Conservation (phyloP, 2,113 vertebrate genomes). For the Parus major region DNA sequence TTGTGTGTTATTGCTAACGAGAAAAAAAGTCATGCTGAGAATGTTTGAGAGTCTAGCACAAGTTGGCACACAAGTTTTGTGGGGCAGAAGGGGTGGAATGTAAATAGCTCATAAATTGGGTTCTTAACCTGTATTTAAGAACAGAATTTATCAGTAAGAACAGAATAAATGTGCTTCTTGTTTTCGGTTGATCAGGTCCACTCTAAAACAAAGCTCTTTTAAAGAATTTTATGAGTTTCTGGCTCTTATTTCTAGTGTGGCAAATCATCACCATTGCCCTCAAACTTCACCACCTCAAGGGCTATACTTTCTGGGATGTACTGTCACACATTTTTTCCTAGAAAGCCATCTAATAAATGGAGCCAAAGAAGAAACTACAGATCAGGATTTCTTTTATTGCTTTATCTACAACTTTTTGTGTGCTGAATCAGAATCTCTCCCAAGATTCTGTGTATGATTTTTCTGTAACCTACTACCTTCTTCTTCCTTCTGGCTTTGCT, state of each 20-base stretch:
- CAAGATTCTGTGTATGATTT: not conserved
- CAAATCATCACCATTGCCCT: not conserved
- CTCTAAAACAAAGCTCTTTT: not conserved
- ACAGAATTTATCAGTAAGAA: not conserved
- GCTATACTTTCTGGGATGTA: not conserved
- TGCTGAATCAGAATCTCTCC: not conserved
- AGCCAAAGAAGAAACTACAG: not conserved
- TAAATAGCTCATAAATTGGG: not conserved
- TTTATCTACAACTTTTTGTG: not conserved
- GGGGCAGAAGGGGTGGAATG: not conserved
- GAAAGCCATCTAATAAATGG: not conserved
- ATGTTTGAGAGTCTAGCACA: not conserved
- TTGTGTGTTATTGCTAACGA: not conserved
- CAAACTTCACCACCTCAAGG: not conserved
- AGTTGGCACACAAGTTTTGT: not conserved
- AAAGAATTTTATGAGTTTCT: not conserved
- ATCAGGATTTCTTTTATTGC: not conserved
- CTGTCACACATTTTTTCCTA: not conserved
- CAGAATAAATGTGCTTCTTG: not conserved
- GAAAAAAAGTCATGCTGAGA: not conserved
- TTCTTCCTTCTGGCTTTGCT: not conserved
- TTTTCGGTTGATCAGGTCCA: fast-evolving
- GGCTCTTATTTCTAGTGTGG: not conserved
- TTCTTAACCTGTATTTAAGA: not conserved
- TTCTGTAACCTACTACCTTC: not conserved